Evolutionary conservation across 2,888 invertebrate genomes (phyloP), one percentile per base, ranked within the genome.

Genomic region (Parnassius apollo): DNA sequence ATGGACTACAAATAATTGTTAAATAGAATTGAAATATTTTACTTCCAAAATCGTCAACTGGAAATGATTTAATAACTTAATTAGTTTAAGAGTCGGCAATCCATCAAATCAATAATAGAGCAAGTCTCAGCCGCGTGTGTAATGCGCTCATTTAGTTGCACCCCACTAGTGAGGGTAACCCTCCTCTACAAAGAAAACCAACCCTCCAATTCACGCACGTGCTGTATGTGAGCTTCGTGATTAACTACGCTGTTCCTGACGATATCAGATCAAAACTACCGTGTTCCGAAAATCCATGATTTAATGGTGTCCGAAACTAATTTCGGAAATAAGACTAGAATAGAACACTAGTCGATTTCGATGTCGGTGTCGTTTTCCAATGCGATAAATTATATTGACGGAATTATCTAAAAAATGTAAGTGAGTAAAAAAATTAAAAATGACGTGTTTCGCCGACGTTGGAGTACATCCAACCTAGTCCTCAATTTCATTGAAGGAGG

Each of bases 91-190:
- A 51, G 45, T 49, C n/a, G 25, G 53, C 52, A 45, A 65, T 65
- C 59, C 52, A 62, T 59, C 61, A 59, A n/a, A 59, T 59, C 59
- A 62, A 54, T 62, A 62, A 59, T 59, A 51, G 57, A 67, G 69
- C 56, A 66, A 68, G 68, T 66, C 64, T 63, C 67, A 58, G 64
- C 59, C 51, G 59, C 59, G 52, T 57, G 12, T 4, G 42, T 35
- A 44, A 61, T 61, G 54, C 4, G 58, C 57, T 59, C 51, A 57
- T 57, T 60, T 56, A 45, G 45, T 48, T 35, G 54, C 54, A 55
- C 59, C 59, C 59, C 42, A 51, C 44, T 48, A 46, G 49, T 49
- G 59, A 59, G 59, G 63, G 59, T 51, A 42, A 18, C 63, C 63
- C 63, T 59, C 63, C 45, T 18, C 25, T 13, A 13, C 9, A 48